phyloP scores from a whole-genome alignment of 2,797 vertebrate species.

The Lepilemur septentrionalis region DNA sequence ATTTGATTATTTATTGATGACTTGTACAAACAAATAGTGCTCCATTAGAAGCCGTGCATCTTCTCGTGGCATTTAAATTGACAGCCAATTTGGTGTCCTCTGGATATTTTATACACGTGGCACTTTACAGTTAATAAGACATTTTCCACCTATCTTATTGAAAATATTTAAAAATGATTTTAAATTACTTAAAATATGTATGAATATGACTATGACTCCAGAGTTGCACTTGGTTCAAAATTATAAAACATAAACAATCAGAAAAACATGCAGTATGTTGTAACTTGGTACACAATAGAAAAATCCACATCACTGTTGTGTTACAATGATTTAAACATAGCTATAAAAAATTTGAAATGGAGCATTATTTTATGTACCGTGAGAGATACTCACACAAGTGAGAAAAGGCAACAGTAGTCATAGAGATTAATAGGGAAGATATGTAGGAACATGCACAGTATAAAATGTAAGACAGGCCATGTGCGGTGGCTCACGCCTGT shows the following conservation, averaged over 20 bases:
- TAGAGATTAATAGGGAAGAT: background rate
- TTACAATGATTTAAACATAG: slow-evolving; percentile 8
- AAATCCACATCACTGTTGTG: accelerated
- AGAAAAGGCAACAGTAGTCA: background rate
- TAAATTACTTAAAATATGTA: background rate
- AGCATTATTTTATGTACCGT: background rate
- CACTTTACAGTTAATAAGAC: background rate
- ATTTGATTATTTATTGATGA: background rate
- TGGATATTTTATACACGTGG: accelerated
- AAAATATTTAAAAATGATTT: background rate
- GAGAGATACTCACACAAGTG: slow-evolving; percentile 4
- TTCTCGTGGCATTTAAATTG: background rate
- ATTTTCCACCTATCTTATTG: background rate
- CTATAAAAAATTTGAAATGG: background rate
- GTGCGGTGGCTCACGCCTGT: too few relatives aligned
- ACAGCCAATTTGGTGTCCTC: background rate
- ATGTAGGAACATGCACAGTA: background rate
- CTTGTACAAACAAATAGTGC: too few relatives aligned
- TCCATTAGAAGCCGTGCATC: accelerated
- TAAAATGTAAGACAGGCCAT: slow-evolving; percentile 34
- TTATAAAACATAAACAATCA: background rate
- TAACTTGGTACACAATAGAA: accelerated
- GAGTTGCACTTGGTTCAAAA: background rate
- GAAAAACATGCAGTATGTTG: background rate
- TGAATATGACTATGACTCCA: background rate